phyloP scores from a whole-genome alignment of 2,113 vertebrate species.

The Calidris pygmaea region DNA sequence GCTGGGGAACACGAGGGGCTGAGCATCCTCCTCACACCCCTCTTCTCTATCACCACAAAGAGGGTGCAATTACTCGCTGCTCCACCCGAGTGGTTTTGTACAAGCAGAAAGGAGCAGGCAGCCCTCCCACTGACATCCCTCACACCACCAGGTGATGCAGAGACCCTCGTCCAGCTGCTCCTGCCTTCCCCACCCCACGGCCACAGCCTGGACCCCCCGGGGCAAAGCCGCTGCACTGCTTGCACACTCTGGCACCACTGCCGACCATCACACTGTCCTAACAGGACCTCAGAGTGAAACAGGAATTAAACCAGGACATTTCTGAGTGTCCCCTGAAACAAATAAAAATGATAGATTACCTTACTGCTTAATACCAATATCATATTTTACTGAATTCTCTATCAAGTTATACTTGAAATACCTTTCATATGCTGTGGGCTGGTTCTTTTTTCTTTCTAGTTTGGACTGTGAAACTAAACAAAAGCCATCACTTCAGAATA shows the following conservation, averaged over 20 bases:
- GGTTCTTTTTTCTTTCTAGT: background rate
- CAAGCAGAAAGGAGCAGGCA: background rate
- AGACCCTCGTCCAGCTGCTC: background rate
- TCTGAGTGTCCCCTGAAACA: background rate
- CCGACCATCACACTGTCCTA: background rate
- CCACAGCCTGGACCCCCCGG: fast-evolving
- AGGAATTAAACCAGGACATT: background rate
- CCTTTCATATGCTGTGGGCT: background rate
- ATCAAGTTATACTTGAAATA: background rate
- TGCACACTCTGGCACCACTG: background rate
- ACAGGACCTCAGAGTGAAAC: background rate
- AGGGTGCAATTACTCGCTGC: background rate
- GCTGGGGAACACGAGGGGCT: background rate
- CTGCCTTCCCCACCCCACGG: background rate
- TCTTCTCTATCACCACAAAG: background rate
- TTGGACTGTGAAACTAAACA: background rate
- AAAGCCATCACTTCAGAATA: background rate
- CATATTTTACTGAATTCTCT: background rate
- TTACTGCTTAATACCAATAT: background rate
- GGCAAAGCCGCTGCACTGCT: background rate
- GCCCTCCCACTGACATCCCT: background rate
- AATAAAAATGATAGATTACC: background rate
- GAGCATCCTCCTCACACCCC: background rate
- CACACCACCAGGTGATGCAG: fast-evolving
- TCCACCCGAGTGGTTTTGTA: background rate